Base-by-base conservation (phyloP, 2,113 vertebrate species). In the Chionomys nivalis region DNA sequence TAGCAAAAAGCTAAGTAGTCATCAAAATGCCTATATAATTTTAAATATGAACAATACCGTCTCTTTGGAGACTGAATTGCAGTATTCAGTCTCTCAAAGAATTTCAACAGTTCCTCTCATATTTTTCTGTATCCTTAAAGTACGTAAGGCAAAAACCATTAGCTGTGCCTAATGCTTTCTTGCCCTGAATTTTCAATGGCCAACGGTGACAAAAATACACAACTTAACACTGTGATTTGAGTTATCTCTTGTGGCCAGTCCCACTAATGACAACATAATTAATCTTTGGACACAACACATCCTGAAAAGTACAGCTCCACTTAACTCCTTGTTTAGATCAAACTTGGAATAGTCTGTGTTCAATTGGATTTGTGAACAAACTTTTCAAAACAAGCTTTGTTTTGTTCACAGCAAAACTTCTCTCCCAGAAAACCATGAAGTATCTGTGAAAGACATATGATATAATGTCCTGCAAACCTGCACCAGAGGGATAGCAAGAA, bases 261-360 rank as follows among this genome's bases (percentile, higher is more conserved):
- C 99, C 70, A 99, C 99, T 94, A 99, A 99, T 97, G 99, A 99
- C 98, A 99, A 99, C 95, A 99, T 95, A 99, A 99, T 98, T 99
- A 99, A 98, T 99, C 99, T 4, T 99, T 99, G 98, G 99, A 98
- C 98, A 99, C 99, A 89, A 99, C 99, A 28, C 99, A 99, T 97
- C 99, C 99, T 97, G 99, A 99, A 99, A 99, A 99, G 95, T 99
- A 99, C 98, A 99, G 99, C 97, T 99, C 99, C 77, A 99, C 99
- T 89, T 99, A 99, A 97, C 99, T 99, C 91, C 98, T 99, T 93
- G 99, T 99, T 98, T 99, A 99, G 97, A 99, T 99, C 98, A 99
- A 99, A 98, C 99, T 99, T 96, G 98, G 99, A 99, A 96, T 97
- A 99, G 78, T 99, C 99, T 97, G 99, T 97, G 99, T 99, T 98